Percentiles rank a stretch among this genome's conserved stretches.
phyloP scores from a whole-genome alignment of 2,888 invertebrate genomes.

The Acanthosepion lycidas region DNA sequence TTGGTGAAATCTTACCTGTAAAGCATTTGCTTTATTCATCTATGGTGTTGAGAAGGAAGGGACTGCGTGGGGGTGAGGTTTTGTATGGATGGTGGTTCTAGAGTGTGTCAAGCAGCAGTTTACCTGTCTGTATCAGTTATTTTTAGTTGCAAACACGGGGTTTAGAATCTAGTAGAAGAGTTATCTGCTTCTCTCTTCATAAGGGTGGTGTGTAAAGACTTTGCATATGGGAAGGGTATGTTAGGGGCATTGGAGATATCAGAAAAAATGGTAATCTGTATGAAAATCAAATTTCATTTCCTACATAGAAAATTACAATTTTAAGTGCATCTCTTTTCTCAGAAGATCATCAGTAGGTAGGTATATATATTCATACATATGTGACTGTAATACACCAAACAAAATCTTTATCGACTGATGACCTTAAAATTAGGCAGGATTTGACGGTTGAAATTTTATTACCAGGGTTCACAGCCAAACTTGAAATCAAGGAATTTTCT shows the following conservation, averaged over 20 bases:
- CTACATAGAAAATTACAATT: not conserved
- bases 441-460: too few relatives aligned
- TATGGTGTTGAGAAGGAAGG: not conserved
- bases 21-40: not conserved
- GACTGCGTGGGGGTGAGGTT: not conserved
- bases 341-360: too few relatives aligned
- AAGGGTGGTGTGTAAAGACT: not conserved
- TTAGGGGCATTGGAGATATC: not conserved
- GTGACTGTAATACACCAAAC: not conserved
- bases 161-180: not conserved
- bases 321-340: not conserved
- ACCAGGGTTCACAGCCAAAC: too few relatives aligned
- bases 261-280: not conserved
- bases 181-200: not conserved
- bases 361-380: not conserved
- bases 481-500: too few relatives aligned
- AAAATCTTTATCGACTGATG: not conserved
- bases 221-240: not conserved
- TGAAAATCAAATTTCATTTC: not conserved
- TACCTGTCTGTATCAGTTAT: constrained; percentile 13
- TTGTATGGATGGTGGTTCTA: not conserved
- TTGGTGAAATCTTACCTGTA: not conserved
- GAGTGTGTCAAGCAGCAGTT: not conserved
- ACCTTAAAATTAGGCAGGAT: too few relatives aligned
- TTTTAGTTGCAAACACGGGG: not conserved